Evolutionary conservation across 2,888 invertebrate genomes (phyloP).

Genomic region (Drosophila prolongata): DNA sequence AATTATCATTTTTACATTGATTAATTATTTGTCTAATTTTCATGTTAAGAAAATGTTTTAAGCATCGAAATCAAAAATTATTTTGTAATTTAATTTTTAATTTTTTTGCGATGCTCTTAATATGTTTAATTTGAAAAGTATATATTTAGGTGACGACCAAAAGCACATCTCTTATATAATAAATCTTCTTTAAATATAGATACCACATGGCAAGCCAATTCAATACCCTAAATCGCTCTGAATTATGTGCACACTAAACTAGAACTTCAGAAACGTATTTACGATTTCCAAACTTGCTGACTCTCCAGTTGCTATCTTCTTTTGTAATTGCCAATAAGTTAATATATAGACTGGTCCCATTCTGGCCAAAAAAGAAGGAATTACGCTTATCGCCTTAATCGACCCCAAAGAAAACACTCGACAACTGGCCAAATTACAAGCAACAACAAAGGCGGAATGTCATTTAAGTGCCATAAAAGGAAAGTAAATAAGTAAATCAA

Average conservation of each 20-base stretch:
- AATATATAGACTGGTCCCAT: constrained; percentile 55
- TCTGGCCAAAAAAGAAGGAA: constrained; percentile 46
- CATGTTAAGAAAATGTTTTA: too few relatives aligned
- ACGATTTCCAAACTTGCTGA: constrained; percentile 32
- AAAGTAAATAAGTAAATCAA: constrained; percentile 75
- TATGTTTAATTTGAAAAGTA: too few relatives aligned
- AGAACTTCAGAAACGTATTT: constrained; percentile 16
- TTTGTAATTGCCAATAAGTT: constrained; percentile 62
- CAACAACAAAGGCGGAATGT: constrained; percentile 45
- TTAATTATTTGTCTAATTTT: too few relatives aligned
- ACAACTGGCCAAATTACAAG: constrained; percentile 66
- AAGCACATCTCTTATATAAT: not conserved
- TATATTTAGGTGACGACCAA: not conserved
- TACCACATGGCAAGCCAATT: constrained; percentile 31
- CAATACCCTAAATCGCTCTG: constrained; percentile 49
- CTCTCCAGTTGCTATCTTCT: constrained; percentile 49
- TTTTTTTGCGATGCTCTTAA: too few relatives aligned
- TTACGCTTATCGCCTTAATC: constrained; percentile 69
- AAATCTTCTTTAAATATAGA: not conserved
- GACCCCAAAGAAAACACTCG: constrained; percentile 44
- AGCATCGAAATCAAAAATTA: too few relatives aligned
- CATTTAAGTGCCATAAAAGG: constrained; percentile 74
- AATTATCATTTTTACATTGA: too few relatives aligned
- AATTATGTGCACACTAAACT: constrained; percentile 34
- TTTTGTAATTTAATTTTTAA: too few relatives aligned